phyloP scores from a whole-genome alignment of 1,140 invertebrate species.

The Sycophaga agraensis region DNA sequence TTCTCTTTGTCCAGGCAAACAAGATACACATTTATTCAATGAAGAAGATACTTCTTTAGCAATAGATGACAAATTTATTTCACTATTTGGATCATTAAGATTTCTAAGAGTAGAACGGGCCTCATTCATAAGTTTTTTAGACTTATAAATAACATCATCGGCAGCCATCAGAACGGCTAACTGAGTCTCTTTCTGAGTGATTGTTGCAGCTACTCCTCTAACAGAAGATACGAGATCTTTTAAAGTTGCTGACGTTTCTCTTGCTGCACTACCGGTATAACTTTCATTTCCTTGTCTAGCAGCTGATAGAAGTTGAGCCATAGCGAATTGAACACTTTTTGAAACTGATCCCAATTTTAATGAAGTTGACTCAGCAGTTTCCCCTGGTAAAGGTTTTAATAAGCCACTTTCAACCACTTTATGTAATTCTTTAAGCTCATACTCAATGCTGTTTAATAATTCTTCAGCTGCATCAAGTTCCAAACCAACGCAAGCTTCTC shows the following conservation, averaged over 20 bases:
- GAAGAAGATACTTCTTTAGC: slow-evolving; percentile 66
- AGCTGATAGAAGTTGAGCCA: slow-evolving; percentile 84
- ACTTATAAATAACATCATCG: slow-evolving; percentile 77
- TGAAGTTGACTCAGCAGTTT: slow-evolving; percentile 77
- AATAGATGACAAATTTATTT: slow-evolving; percentile 64
- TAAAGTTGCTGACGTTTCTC: slow-evolving; percentile 77
- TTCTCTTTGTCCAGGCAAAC: slow-evolving; percentile 85
- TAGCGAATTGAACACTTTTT: slow-evolving; percentile 64
- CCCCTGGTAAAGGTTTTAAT: slow-evolving; percentile 81
- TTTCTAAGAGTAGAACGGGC: slow-evolving; percentile 69
- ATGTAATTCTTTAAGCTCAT: slow-evolving; percentile 80
- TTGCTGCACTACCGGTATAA: slow-evolving; percentile 79
- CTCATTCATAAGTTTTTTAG: slow-evolving; percentile 76
- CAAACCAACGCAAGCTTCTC: slow-evolving; percentile 84
- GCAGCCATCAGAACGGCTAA: slow-evolving; percentile 71
- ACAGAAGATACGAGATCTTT: slow-evolving; percentile 71
- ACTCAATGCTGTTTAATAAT: slow-evolving; percentile 75
- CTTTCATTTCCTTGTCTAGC: slow-evolving; percentile 81
- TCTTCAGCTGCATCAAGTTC: slow-evolving; percentile 84
- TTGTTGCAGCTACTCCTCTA: slow-evolving; percentile 70
- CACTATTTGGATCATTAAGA: slow-evolving; percentile 62
- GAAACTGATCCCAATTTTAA: slow-evolving; percentile 70
- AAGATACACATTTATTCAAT: slow-evolving; percentile 71
- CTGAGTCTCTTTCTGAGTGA: slow-evolving; percentile 64
- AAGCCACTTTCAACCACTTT: slow-evolving; percentile 70